Evolutionary conservation across 2,888 invertebrate genomes (phyloP).

Genomic region (Macropis europaea): DNA sequence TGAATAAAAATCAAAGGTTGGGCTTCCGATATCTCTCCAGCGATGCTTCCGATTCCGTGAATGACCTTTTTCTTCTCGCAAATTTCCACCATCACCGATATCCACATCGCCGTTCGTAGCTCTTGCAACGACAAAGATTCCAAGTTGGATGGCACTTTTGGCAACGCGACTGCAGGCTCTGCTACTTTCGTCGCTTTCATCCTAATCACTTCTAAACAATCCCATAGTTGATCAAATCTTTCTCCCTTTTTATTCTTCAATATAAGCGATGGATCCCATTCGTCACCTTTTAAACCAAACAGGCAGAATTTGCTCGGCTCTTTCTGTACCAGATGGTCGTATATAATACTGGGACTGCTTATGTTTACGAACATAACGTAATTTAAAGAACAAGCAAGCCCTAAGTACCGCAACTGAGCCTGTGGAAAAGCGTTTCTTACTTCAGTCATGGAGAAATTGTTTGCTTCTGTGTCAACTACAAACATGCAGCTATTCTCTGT

Average conservation of each 20-base stretch:
- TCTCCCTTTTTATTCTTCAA: constrained; percentile 33
- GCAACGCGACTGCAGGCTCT: constrained; percentile 48
- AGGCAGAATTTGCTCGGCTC: constrained; percentile 73
- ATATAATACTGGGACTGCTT: constrained; percentile 71
- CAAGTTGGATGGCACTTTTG: constrained; percentile 52
- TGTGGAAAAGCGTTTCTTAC: constrained; percentile 58
- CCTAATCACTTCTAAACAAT: constrained; percentile 74
- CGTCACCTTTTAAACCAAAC: constrained; percentile 61
- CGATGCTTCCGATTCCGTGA: constrained; percentile 54
- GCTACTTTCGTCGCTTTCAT: constrained; percentile 63
- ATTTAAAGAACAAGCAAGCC: constrained; percentile 69
- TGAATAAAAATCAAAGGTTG: constrained; percentile 71
- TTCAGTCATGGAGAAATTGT: constrained; percentile 44
- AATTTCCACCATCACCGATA: constrained; percentile 68
- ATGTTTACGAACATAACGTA: constrained; percentile 64
- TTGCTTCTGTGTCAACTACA: constrained; percentile 29
- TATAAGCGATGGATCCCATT: constrained; percentile 62
- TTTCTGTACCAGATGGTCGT: constrained; percentile 75
- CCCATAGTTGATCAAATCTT: constrained; percentile 71
- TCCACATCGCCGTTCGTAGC: constrained; percentile 71
- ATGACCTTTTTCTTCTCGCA: constrained; percentile 64
- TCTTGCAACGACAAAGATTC: constrained; percentile 64
- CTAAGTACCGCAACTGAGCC: constrained; percentile 68
- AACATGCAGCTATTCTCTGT: constrained; percentile 68
- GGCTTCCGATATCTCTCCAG: constrained; percentile 66